Percentiles rank a stretch among this genome's conserved stretches.
These are phyloP conservation scores for Pardalotus punctatus DNA, from an alignment of 2,113 vertebrate genomes.

Conservation along the genomic window DNA sequence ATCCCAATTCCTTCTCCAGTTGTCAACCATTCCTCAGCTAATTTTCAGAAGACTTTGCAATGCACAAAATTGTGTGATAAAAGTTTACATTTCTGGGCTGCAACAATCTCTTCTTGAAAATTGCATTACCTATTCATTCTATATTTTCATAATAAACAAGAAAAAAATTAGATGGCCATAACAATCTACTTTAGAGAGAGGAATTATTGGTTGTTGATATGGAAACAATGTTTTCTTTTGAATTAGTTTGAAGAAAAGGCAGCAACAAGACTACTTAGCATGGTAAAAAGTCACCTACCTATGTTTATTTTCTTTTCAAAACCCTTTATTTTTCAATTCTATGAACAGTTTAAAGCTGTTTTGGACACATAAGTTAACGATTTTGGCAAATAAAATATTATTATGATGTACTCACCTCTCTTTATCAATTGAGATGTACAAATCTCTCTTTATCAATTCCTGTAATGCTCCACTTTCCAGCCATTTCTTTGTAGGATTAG, in stretches of 20 bases:
- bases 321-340: slow-evolving; percentile 30
- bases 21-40: background rate
- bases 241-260: slow-evolving; percentile 2
- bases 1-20: background rate
- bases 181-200: slow-evolving; percentile 1
- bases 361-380: background rate
- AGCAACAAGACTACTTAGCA: slow-evolving; percentile 19
- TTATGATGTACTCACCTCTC: background rate
- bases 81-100: background rate
- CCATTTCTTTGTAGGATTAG: slow-evolving; percentile 11
- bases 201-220: slow-evolving; percentile 3
- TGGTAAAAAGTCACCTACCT: slow-evolving; percentile 23
- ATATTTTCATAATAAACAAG: background rate
- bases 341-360: slow-evolving; percentile 3
- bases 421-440: background rate
- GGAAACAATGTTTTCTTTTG: slow-evolving; percentile 44
- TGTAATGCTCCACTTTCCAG: slow-evolving; percentile 11
- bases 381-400: background rate
- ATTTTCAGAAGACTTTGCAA: background rate
- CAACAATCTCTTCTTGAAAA: background rate
- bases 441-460: background rate
- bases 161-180: background rate
- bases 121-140: background rate
- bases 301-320: slow-evolving; percentile 56
- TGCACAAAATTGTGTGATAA: background rate